Conservation (phyloP, 2,888 invertebrate species). For the Drosophila glabriapex region DNA sequence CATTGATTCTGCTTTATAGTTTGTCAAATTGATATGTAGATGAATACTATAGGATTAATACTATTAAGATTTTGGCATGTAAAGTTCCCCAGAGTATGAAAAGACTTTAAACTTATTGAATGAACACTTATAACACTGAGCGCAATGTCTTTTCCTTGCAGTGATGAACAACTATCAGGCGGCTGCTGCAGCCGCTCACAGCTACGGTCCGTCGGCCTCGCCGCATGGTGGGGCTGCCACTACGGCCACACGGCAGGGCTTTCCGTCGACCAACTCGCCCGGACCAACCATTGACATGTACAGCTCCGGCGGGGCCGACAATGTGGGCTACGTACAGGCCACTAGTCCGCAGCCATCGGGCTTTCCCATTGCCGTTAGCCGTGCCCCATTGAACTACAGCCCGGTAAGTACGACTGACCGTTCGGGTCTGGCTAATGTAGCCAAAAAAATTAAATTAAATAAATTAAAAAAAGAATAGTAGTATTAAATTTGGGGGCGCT, state of each 20-base stretch:
- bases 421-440: background rate
- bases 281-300: conserved; percentile 97
- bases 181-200: conserved; percentile 91
- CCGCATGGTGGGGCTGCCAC: conserved; percentile 91
- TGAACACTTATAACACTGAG: too few relatives aligned
- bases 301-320: conserved; percentile 93
- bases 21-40: background rate
- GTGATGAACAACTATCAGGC: conserved; percentile 99
- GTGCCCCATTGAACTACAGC: conserved; percentile 96
- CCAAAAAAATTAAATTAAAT: background rate
- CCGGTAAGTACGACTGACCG: conserved; percentile 89
- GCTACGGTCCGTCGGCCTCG: conserved; percentile 93
- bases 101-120: too few relatives aligned
- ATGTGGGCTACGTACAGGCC: conserved; percentile 97
- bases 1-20: background rate
- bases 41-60: background rate
- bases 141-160: conserved; percentile 85
- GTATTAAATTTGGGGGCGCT: conserved; percentile 32
- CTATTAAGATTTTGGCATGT: background rate
- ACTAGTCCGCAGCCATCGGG: conserved; percentile 98
- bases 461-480: conserved; percentile 5
- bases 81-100: background rate
- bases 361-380: conserved; percentile 97
- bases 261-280: conserved; percentile 96
- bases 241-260: conserved; percentile 90